Evolutionary conservation across 35 echinoderm and acorn worm species (phyloP), one percentile per base, ranked within the genome.

Genomic region (Amphiura filiformis): DNA sequence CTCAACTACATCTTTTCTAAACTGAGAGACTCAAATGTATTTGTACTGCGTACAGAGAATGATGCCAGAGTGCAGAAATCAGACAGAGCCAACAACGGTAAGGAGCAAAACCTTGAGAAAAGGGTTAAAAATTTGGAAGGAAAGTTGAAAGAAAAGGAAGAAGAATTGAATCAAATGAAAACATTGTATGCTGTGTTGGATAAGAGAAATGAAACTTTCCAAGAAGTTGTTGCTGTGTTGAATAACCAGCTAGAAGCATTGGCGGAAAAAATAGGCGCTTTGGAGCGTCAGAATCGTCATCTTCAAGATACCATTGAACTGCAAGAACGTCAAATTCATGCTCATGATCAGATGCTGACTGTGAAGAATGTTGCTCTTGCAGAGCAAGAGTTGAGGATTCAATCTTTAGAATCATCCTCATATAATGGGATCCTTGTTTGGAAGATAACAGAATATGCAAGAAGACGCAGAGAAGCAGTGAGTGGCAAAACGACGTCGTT

Each of bases 401-500:
- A 86, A 33, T 40, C 84, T 31, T 34, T 86, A 52, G 84, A 86
- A 20, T 40, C 84, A 0, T n/a, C 57, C 0, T 65, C 84, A 26
- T 86, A 23, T 76, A 52, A 86, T 34, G 84, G 84, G 26, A 52
- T 86, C 23, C 57, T 86, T 14, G 40, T 86, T 17, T 86, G 84
- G 84, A 32, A 39, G 13, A 86, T 86, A 20, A 86, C 23, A n/a
- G 84, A 86, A 35, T 65, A 34, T 34, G 57, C 30, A 13, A 40
- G 84, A 20, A 23, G 84, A 18, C 26, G 84, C 0, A 40, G 57
- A n/a, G 84, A 86, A 28, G 84, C 61, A 18, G 57, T 86, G 1
- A 57, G 40, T 22, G 84, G 84, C 22, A 86, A 86, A 35, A 86
- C 84, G 13, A 86, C 84, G 0, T 86, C 84, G 26, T 86, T 86